Base-by-base conservation (phyloP, 2,797 vertebrate species). In the Pogoniulus pusillus region DNA sequence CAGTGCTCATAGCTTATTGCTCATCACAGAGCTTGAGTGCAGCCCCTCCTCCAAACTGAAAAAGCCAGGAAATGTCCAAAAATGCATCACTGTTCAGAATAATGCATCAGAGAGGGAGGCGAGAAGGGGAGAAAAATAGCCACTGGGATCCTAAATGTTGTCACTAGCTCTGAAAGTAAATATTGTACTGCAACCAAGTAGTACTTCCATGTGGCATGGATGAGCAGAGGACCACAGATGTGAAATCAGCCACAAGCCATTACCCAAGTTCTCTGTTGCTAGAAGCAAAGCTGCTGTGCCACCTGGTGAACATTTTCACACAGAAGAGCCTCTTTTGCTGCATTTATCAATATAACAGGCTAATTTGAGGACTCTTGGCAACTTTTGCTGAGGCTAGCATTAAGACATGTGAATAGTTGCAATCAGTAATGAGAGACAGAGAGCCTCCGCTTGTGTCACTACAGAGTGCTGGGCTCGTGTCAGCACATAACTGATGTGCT, bases 401-500 rank as follows among this genome's bases (percentile, higher is more conserved):
- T 29, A 91, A 93, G 77, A 66, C 15, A 53, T 53, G 41, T 87
- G 85, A 90, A 92, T 92, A 68, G 70, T 29, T 69, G 82, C 77
- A 93, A 94, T 86, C 83, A 92, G 80, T 45, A 94, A 63, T 12
- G 66, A 89, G 58, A 68, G 16, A 27, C 62, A 54, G 47, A 49
- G 58, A 85, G 54, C 23, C 53, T 91, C 59, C 57, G 41, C 34
- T 89, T 23, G 53, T 69, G 4, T 14, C 63, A 23, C 70, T 70
- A 11, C 57, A 41, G n/a, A 84, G 59, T 4, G n/a, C 59, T 51
- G 70, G 60, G 37, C 87, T 85, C 65, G 59, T 70, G 29, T 71
- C 87, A 82, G 57, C 6, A 76, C 27, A 7, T 24, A 78, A 39
- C 24, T 18, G 16, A 80, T 35, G 47, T 41, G 41, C 45, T 89